Percentiles rank a stretch among this genome's conserved stretches.
Conservation (phyloP, 1,140 invertebrate genomes). For the Lasaia peninsularis region DNA sequence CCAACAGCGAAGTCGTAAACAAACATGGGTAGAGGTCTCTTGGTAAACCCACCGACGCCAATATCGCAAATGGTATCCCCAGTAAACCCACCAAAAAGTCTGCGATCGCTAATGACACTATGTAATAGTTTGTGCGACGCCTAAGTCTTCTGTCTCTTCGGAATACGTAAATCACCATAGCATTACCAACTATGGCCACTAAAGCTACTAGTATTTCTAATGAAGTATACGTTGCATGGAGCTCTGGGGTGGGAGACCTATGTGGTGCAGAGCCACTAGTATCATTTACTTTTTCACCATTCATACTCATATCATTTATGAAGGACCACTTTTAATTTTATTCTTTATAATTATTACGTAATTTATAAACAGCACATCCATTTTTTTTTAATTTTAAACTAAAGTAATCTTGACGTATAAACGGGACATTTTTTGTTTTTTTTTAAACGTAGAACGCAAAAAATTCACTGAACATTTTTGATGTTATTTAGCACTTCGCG, state of each 20-base stretch:
- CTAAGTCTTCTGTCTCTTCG: slow-evolving; percentile 85
- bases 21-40: slow-evolving; percentile 88
- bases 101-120: slow-evolving; percentile 91
- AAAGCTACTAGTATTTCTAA: slow-evolving; percentile 90
- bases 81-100: slow-evolving; percentile 89
- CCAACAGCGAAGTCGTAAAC: slow-evolving; percentile 90
- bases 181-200: slow-evolving; percentile 89
- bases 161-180: slow-evolving; percentile 91
- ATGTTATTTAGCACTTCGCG: neutral
- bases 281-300: slow-evolving; percentile 39
- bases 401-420: neutral
- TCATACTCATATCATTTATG: slow-evolving; percentile 21
- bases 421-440: neutral
- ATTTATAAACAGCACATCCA: slow-evolving; percentile 19
- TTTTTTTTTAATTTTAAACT: slow-evolving; percentile 16
- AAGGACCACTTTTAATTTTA: slow-evolving; percentile 1
- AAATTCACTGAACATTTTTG: neutral
- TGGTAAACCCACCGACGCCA: slow-evolving; percentile 83
- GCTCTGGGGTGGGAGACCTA: slow-evolving; percentile 60
- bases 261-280: slow-evolving; percentile 49
- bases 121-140: slow-evolving; percentile 93
- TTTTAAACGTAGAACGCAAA: neutral
- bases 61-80: slow-evolving; percentile 91
- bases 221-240: slow-evolving; percentile 84
- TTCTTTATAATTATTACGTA: slow-evolving; percentile 2